A percentile compares a stretch with the other conserved stretches of the same genome.
Evolutionary conservation across 2,797 vertebrate species (phyloP).

Genomic region (Otus scops): DNA sequence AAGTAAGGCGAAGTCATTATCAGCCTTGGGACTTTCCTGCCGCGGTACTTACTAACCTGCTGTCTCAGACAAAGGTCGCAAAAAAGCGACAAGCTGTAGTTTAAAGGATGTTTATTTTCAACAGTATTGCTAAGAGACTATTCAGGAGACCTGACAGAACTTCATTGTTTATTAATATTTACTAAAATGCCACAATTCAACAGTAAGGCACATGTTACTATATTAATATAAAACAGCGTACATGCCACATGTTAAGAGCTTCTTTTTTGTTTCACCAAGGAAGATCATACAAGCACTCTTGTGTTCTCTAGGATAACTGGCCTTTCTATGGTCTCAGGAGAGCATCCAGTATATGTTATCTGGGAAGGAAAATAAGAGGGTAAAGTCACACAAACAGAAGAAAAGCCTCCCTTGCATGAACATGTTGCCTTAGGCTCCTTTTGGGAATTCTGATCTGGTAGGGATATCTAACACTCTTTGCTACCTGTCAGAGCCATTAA

Average conservation of each 20-base stretch:
- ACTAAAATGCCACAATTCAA: neutral
- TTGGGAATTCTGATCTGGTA: neutral
- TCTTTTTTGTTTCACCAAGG: neutral
- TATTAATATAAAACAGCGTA: neutral
- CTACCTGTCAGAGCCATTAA: neutral
- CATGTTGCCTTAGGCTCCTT: neutral
- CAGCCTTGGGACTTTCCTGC: neutral
- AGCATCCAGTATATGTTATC: neutral
- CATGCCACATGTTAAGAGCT: neutral
- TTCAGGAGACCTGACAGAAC: neutral
- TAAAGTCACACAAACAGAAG: neutral
- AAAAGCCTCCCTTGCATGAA: neutral
- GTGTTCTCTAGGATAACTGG: neutral
- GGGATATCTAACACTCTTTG: rapidly evolving
- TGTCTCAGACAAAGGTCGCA: neutral
- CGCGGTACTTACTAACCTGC: neutral
- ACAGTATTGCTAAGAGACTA: neutral
- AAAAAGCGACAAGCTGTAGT: neutral
- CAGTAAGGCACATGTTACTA: neutral
- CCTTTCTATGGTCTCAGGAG: neutral
- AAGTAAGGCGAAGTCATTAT: neutral
- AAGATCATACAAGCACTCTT: neutral
- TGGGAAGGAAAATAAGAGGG: neutral
- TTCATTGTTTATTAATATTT: neutral
- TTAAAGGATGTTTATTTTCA: neutral